phyloP scores from a whole-genome alignment of 2,797 vertebrate genomes.

The Ceyx erithaca region DNA sequence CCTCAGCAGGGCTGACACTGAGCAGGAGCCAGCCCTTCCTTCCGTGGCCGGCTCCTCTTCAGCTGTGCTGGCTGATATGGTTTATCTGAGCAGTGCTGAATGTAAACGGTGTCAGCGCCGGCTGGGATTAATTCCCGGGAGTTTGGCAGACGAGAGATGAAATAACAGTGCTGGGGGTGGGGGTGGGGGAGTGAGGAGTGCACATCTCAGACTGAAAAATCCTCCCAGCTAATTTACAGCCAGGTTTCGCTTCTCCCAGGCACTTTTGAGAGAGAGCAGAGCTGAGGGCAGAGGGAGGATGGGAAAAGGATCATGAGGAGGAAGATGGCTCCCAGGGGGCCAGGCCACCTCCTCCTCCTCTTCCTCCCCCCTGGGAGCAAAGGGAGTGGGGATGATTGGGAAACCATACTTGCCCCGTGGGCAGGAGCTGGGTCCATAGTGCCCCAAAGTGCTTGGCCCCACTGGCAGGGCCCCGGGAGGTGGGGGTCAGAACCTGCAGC shows the following conservation, averaged over 20 bases:
- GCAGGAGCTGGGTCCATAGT: not conserved
- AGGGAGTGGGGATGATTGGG: not conserved
- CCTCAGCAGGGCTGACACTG: not conserved
- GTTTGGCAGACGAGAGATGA: slow-evolving; percentile 49
- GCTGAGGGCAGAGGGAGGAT: not conserved
- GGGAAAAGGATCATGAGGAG: not conserved
- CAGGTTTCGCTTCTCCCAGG: not conserved
- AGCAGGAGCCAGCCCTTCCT: slow-evolving; percentile 53
- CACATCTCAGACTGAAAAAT: slow-evolving; percentile 29
- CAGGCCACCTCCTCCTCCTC: not conserved
- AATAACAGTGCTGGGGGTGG: not conserved
- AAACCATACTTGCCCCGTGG: fast-evolving
- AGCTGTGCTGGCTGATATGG: slow-evolving; percentile 42
- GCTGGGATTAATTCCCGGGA: slow-evolving; percentile 59
- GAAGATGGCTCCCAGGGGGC: fast-evolving
- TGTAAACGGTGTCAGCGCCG: slow-evolving; percentile 70
- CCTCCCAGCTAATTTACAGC: not conserved
- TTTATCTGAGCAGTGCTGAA: slow-evolving; percentile 60
- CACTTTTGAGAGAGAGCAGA: not conserved
- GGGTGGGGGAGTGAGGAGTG: not conserved
- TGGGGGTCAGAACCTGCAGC: not conserved
- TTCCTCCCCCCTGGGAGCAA: not conserved
- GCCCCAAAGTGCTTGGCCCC: not conserved
- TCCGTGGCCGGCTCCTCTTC: slow-evolving; percentile 49
- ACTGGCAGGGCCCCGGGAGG: fast-evolving